Evolutionary conservation across 2,888 invertebrate species (phyloP), one percentile per base, ranked within the genome.

Genomic region (Lingula anatina): DNA sequence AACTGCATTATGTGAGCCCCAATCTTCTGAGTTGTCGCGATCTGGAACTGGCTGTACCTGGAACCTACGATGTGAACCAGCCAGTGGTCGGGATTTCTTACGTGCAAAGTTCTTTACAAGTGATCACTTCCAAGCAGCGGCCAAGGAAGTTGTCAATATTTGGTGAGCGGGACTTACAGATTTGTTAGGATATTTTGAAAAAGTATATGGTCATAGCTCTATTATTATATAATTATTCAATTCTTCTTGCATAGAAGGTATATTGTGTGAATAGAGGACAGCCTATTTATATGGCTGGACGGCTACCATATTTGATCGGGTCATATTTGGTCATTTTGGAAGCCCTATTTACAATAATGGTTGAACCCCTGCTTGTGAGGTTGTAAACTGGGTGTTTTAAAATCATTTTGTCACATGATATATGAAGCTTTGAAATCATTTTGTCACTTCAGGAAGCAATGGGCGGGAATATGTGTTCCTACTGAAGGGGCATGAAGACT

Each of bases 381-480:
- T 31, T 9, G 35, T 9, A 15, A 9, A 31, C 9, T 9, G 9
- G 35, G 15, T 31, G 9, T 12, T 31, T 31, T 31, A 15, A 12
- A 15, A 31, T 39, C 15, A 18, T 18, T 49, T 18, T 7, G 37
- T 15, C 20, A 18, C 4, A 39, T 20, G 9, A 20, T 7, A 21
- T 28, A 12, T 9, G 46, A 12, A 31, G 27, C 40, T n/a, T n/a
- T n/a, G n/a, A n/a, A n/a, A n/a, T n/a, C n/a, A n/a, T n/a, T n/a
- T 5, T 26, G 20, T 24, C 20, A n/a, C 5, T 48, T 48, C 84
- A 74, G 96, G 96, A 21, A 92, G 91, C 60, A 94, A 99, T 77
- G 99, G 99, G 47, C 90, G 92, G 71, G 95, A 97, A 73, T 99
- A 96, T 79, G 91, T 91, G 86, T 99, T 99, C 82, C 81, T 99